Base-by-base conservation (phyloP, 2,888 invertebrate species). In the Acanthococcus lagerstroemiae region DNA sequence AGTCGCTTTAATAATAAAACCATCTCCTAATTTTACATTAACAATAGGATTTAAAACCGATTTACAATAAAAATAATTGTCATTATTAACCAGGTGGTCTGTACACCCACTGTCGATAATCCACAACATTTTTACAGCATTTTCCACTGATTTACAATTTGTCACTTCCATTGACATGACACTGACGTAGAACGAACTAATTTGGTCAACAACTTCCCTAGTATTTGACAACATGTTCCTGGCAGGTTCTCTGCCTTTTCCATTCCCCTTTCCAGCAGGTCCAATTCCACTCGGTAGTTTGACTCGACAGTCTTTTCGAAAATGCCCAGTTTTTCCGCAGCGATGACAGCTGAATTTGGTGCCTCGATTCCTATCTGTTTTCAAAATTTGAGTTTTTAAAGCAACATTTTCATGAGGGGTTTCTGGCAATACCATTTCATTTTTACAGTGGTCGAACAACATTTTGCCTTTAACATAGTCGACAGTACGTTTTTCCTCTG, bases 41-140 rank as follows among this genome's bases (percentile, higher is more conserved):
- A 69, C 56, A 0, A 70, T 68, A 22, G 68, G 67, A 58, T 69
- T 67, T 50, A 70, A 67, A n/a, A 21, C 37, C 15, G 65, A 19
- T 60, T 22, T 67, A 3, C 68, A 54, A 27, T 66, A 55, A 48
- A 68, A 68, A 50, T 46, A 68, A 22, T 48, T 55, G 30, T 68
- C 68, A 55, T 25, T 54, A 3, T 65, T 67, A 9, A 71, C 50
- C 21, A 71, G 61, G 30, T 70, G 70, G 48, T 69, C 68, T 1
- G 69, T 68, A 63, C 69, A 68, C 9, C 69, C 70, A 45, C 68
- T 70, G 26, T 69, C 68, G 37, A 70, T 37, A 1, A 94, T 45
- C 46, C 46, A 45, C 15, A n/a, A 15, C 15, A 45, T 45, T 45
- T 45, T 15, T 45, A 4, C 15, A 45, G 4, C 15, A 45, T 6